Conservation (phyloP, 2,888 invertebrate species). For the Dryobotodes eremita region DNA sequence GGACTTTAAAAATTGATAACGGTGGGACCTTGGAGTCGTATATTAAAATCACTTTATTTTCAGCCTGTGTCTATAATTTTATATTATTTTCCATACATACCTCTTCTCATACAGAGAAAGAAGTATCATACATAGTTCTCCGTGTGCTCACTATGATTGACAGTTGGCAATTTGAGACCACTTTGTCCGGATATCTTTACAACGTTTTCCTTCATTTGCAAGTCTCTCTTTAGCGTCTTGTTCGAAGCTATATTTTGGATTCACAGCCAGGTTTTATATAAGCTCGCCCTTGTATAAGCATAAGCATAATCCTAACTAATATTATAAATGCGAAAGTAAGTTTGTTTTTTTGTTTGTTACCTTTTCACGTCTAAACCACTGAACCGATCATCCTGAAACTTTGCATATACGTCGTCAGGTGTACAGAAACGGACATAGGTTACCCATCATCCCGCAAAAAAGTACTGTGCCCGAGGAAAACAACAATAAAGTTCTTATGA, state of each 20-base stretch:
- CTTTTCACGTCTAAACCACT: too few relatives aligned
- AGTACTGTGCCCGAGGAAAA: too few relatives aligned
- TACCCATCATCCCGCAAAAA: too few relatives aligned
- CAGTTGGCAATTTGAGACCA: not conserved
- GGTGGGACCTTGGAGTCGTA: not conserved
- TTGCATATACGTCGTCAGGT: too few relatives aligned
- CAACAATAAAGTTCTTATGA: too few relatives aligned
- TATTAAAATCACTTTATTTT: not conserved
- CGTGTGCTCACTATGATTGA: not conserved
- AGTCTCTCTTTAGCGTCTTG: not conserved
- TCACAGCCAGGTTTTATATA: not conserved
- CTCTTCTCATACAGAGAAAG: not conserved
- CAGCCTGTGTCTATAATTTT: not conserved
- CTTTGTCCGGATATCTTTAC: not conserved
- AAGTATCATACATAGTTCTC: not conserved
- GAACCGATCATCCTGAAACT: too few relatives aligned
- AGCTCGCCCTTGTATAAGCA: not conserved
- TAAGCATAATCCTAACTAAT: not conserved
- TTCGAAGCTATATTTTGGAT: not conserved
- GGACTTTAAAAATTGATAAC: constrained; percentile 1
- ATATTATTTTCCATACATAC: not conserved
- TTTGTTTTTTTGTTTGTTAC: too few relatives aligned
- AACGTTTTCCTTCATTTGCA: not conserved
- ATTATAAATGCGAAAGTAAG: too few relatives aligned
- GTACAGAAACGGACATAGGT: too few relatives aligned